phyloP scores from a whole-genome alignment of 2,113 vertebrate genomes.

The Eclectus roratus region DNA sequence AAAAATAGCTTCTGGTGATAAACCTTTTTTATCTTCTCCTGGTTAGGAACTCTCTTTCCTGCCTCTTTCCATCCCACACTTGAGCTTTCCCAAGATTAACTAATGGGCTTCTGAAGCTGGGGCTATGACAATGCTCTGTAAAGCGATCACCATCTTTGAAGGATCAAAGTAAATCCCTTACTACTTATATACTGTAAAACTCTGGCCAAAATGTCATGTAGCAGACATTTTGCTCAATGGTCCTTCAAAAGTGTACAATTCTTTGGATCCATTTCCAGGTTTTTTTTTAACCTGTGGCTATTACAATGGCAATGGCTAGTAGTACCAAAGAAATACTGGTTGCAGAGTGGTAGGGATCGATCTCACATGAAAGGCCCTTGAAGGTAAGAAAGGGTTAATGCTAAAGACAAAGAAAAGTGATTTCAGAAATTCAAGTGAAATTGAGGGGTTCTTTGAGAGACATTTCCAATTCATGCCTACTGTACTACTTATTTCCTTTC shows the following conservation, averaged over 20 bases:
- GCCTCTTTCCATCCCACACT: not conserved
- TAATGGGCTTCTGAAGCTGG: not conserved
- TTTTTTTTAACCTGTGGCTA: not conserved
- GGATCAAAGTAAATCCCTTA: not conserved
- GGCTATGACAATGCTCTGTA: not conserved
- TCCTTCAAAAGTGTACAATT: not conserved
- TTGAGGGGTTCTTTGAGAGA: slow-evolving; percentile 14
- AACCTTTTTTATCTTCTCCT: not conserved
- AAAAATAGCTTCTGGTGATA: not conserved
- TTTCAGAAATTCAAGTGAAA: slow-evolving; percentile 12
- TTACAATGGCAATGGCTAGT: not conserved
- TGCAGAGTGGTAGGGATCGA: not conserved
- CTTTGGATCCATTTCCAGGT: not conserved
- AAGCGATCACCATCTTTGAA: not conserved
- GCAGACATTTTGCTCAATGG: not conserved
- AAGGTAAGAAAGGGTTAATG: not conserved
- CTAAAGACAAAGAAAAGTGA: not conserved
- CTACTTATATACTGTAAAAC: not conserved
- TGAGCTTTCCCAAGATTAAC: not conserved
- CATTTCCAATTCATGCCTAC: slow-evolving; percentile 20
- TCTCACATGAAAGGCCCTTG: not conserved
- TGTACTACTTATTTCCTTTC: slow-evolving; percentile 36
- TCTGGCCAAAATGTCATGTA: not conserved
- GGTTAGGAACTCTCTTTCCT: not conserved
- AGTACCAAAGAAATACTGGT: not conserved